Evolutionary conservation across 2,797 vertebrate species (phyloP).

Genomic region (Dryobates pubescens): DNA sequence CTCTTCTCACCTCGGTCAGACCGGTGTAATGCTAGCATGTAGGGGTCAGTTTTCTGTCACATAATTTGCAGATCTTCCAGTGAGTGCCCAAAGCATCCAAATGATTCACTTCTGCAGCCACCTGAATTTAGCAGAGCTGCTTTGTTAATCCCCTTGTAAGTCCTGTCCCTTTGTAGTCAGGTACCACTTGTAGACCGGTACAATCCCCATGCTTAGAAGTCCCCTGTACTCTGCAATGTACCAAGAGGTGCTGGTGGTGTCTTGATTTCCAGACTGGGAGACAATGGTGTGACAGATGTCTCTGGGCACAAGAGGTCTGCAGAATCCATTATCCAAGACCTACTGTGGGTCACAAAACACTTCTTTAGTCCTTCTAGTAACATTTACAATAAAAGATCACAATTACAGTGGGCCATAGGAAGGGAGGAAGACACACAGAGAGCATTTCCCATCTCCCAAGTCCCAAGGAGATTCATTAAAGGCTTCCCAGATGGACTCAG

Average conservation of each 20-base stretch:
- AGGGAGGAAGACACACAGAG: neutral
- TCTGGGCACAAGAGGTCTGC: neutral
- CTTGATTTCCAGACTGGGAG: neutral
- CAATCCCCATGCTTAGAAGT: neutral
- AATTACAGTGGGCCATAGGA: neutral
- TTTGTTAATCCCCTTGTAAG: neutral
- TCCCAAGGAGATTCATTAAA: neutral
- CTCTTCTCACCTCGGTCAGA: neutral
- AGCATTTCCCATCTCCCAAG: fast-evolving
- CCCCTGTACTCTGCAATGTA: neutral
- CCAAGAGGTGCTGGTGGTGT: neutral
- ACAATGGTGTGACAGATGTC: neutral
- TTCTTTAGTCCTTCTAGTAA: neutral
- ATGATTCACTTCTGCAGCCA: neutral
- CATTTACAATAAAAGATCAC: neutral
- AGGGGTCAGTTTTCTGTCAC: neutral
- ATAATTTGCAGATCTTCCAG: neutral
- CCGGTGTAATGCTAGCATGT: neutral
- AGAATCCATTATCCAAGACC: neutral
- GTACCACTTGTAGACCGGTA: fast-evolving
- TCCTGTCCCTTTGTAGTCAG: neutral
- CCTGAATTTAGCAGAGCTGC: neutral
- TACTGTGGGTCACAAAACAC: neutral
- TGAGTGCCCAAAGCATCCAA: neutral
- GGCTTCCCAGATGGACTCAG: neutral